Base-by-base conservation (phyloP, 2,797 vertebrate species). In the Esox lucius region DNA sequence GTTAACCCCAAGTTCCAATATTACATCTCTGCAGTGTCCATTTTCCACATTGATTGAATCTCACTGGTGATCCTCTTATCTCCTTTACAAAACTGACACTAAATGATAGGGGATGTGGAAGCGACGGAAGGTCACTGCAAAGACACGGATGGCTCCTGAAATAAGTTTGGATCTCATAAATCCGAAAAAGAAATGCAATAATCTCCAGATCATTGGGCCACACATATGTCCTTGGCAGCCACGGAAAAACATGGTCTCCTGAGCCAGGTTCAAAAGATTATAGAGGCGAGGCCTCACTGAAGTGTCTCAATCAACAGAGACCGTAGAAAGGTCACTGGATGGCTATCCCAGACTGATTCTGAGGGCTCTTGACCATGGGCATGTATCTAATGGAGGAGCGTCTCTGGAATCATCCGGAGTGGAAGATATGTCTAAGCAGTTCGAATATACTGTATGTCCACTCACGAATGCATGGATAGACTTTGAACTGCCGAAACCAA, bases 31-130 rank as follows among this genome's bases (percentile, higher is more conserved):
- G 73, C 79, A 74, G 68, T 72, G 76, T 72, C 78, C 79, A 79
- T 75, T 39, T 64, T 71, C 69, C 35, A 61, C 69, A 51, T 8
- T 73, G 71, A 68, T 68, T 35, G 49, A 53, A 65, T 46, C 59
- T 88, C 85, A 81, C 72, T 82, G 75, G 79, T 80, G 90, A 87
- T 85, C 81, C 80, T 87, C 86, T 91, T 90, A 90, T 92, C 87
- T 83, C 72, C 77, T 72, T 82, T 84, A 87, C 87, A 79, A 84
- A 75, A 61, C 77, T 61, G 86, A 88, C 86, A 77, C 51, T 81
- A 89, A 86, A 86, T 68, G 77, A 77, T 75, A 65, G 70, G 11
- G 62, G 19, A 39, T 53, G 56, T 49, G 31, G 42, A 22, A 19
- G 26, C 82, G 81, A 83, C 26, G 13, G 71, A 89, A 91, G 90